Conservation (phyloP, 2,888 invertebrate genomes). For the Amblyjoppa fuscipennis region DNA sequence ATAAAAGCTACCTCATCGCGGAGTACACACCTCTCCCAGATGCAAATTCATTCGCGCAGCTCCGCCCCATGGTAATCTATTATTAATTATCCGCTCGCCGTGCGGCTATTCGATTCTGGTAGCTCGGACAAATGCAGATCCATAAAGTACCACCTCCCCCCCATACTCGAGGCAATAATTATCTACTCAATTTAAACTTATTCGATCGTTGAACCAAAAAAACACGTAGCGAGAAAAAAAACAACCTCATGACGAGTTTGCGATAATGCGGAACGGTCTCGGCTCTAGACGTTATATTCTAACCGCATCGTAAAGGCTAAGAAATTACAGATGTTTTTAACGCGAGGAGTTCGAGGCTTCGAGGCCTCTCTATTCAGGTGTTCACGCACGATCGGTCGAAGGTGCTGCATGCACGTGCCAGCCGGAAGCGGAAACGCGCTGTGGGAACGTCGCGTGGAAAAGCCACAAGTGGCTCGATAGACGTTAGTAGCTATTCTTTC, state of each 20-base stretch:
- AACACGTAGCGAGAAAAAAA: background rate
- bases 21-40: conserved; percentile 25
- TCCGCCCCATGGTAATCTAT: conserved; percentile 52
- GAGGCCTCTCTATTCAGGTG: conserved; percentile 66
- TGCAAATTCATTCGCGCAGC: conserved; percentile 56
- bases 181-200: background rate
- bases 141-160: conserved; percentile 12
- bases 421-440: conserved; percentile 81
- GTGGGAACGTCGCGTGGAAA: conserved; percentile 77
- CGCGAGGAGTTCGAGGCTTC: conserved; percentile 64
- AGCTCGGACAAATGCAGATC: conserved; percentile 59
- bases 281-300: conserved; percentile 15
- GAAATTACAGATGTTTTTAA: conserved; percentile 68
- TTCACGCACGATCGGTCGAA: conserved; percentile 68
- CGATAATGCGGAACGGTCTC: conserved; percentile 4
- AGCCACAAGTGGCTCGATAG: conserved; percentile 72
- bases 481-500: conserved; percentile 34
- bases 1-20: conserved; percentile 18
- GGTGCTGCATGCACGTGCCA: conserved; percentile 76
- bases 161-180: conserved; percentile 21
- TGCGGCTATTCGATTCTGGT: conserved; percentile 57
- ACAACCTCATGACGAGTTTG: background rate
- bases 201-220: conserved; percentile 15
- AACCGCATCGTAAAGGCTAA: conserved; percentile 43
- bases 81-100: conserved; percentile 62